Conservation (phyloP, 1,140 invertebrate species). For the Hesperophylax magnus region DNA sequence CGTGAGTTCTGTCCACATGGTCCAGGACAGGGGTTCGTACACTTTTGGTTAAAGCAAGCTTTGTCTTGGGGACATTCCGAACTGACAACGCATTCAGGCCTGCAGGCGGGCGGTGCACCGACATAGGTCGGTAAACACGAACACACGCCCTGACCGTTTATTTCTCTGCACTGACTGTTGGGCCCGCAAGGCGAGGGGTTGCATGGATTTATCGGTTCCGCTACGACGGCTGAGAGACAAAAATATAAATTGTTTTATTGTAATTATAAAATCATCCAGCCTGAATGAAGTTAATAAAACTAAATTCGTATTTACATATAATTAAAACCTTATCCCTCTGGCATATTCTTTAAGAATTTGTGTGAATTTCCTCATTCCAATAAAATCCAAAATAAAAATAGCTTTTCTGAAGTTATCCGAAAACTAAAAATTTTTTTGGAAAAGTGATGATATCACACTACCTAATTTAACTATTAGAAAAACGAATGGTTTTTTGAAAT, state of each 20-base stretch:
- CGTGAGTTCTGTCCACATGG: constrained; percentile 83
- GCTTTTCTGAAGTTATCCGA: too few species aligned
- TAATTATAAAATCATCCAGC: too few species aligned
- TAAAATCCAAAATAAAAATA: too few species aligned
- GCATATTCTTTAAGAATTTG: too few species aligned
- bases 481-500: too few species aligned
- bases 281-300: too few species aligned
- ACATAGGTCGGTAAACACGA: constrained; percentile 79
- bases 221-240: constrained; percentile 65
- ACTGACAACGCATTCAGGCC: constrained; percentile 80
- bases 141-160: constrained; percentile 78
- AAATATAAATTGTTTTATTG: constrained; percentile 62
- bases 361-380: too few species aligned
- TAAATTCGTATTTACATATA: too few species aligned
- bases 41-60: constrained; percentile 79
- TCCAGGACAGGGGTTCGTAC: constrained; percentile 79
- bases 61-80: constrained; percentile 78
- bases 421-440: too few species aligned
- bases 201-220: constrained; percentile 68
- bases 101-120: constrained; percentile 81
- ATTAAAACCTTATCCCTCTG: too few species aligned
- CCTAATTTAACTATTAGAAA: too few species aligned
- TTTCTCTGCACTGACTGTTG: constrained; percentile 79
- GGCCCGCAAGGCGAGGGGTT: constrained; percentile 79
- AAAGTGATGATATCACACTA: too few species aligned